These are phyloP conservation scores for Microplitis mediator DNA, from an alignment of 1,140 invertebrate genomes.

Conservation along the genomic window DNA sequence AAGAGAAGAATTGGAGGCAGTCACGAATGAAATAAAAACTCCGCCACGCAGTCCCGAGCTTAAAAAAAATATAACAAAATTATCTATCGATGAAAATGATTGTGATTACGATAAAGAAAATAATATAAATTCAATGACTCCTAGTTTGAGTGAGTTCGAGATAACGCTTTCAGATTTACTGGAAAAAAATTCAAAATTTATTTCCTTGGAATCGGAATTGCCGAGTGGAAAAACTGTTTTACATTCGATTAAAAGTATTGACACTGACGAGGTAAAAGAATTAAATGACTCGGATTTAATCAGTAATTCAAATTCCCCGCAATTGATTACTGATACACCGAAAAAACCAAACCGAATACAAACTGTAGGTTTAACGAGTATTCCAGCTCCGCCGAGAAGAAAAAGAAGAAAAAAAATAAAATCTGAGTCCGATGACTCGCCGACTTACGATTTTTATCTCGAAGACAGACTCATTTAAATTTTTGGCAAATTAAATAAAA, in stretches of 20 bases:
- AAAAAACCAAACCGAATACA: too few relatives aligned
- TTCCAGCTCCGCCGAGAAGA: slow-evolving; percentile 52
- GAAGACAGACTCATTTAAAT: slow-evolving; percentile 51
- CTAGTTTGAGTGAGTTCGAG: slow-evolving; percentile 57
- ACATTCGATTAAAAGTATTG: too few relatives aligned
- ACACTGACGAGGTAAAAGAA: too few relatives aligned
- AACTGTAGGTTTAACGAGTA: background rate
- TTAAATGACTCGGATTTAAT: too few relatives aligned
- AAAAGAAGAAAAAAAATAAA: slow-evolving; percentile 42
- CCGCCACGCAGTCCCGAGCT: slow-evolving; percentile 51
- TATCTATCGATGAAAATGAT: slow-evolving; percentile 39
- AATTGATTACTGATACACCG: too few relatives aligned
- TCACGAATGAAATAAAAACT: slow-evolving; percentile 37
- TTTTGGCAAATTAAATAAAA: too few relatives aligned
- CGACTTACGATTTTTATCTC: slow-evolving; percentile 21
- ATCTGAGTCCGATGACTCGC: slow-evolving; percentile 15
- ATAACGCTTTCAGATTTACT: slow-evolving; percentile 47
- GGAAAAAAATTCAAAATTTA: slow-evolving; percentile 11
- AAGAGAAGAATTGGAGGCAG: slow-evolving; percentile 11
- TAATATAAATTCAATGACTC: slow-evolving; percentile 57
- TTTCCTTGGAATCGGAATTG: too few relatives aligned
- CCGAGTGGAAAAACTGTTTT: too few relatives aligned
- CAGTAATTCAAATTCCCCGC: too few relatives aligned
- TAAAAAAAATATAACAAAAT: slow-evolving; percentile 35
- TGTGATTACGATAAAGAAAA: slow-evolving; percentile 46